phyloP scores from a whole-genome alignment of 2,888 invertebrate species.

The Choristoneura rosaceana region DNA sequence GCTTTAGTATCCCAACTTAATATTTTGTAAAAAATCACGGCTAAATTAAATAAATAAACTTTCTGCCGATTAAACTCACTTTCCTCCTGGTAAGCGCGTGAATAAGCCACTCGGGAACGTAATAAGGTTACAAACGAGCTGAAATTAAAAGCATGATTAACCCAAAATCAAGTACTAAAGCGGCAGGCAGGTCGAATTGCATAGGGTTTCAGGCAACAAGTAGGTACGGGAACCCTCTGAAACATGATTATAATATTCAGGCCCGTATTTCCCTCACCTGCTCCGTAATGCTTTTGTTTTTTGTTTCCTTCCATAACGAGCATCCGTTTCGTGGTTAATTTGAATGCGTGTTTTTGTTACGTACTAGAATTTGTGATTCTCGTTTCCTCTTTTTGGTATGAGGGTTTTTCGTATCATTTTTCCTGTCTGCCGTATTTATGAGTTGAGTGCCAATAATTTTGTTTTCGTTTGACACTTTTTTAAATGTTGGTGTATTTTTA shows the following conservation, averaged over 20 bases:
- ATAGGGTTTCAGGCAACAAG: constrained; percentile 26
- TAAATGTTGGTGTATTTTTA: background rate
- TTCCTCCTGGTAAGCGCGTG: background rate
- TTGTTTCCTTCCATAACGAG: constrained; percentile 71
- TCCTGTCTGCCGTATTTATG: constrained; percentile 21
- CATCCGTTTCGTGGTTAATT: constrained; percentile 79
- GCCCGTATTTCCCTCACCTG: constrained; percentile 66
- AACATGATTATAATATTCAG: constrained; percentile 71
- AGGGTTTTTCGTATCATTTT: constrained; percentile 31
- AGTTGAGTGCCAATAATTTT: constrained; percentile 3
- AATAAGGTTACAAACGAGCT: constrained; percentile 37
- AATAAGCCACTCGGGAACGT: constrained; percentile 13
- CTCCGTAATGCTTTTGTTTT: constrained; percentile 67
- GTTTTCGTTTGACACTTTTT: constrained; percentile 1
- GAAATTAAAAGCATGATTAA: constrained; percentile 41
- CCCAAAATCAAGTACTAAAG: constrained; percentile 39
- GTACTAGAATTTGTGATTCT: constrained; percentile 63
- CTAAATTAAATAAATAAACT: background rate
- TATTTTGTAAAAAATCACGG: background rate
- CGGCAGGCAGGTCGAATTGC: constrained; percentile 25
- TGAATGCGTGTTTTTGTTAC: constrained; percentile 75
- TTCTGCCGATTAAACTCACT: background rate
- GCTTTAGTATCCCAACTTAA: background rate
- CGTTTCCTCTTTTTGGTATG: constrained; percentile 53
- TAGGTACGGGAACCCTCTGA: constrained; percentile 49